Evolutionary conservation across 1,140 invertebrate species (phyloP).

Genomic region (Ceratitis capitata): DNA sequence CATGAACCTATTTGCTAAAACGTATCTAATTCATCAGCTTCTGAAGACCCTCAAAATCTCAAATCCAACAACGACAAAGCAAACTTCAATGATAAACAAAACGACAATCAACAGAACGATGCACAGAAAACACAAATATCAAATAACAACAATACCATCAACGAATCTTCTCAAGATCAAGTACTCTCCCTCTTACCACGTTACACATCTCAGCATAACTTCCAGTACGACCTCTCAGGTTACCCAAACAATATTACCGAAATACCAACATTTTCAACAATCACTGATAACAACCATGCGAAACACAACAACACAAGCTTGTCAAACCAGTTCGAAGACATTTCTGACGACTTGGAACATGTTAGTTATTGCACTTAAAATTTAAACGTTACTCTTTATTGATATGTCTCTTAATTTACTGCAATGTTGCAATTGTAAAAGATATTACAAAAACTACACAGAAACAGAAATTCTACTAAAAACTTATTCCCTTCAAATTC

Average conservation of each 20-base stretch:
- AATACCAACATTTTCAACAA: too few species aligned
- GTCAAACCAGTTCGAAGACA: too few species aligned
- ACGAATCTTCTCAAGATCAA: too few species aligned
- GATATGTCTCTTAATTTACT: background rate
- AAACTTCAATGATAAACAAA: background rate
- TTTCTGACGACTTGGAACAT: too few species aligned
- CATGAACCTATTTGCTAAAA: background rate
- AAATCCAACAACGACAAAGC: background rate
- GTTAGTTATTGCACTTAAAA: too few species aligned
- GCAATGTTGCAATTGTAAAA: background rate
- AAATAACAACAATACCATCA: too few species aligned
- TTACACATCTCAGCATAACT: too few species aligned
- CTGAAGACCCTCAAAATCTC: background rate
- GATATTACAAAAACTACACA: background rate
- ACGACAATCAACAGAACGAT: background rate
- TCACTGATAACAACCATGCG: too few species aligned
- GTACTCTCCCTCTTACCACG: too few species aligned
- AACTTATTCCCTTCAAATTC: background rate
- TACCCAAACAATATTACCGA: too few species aligned
- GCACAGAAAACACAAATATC: background rate
- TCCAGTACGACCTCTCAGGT: too few species aligned
- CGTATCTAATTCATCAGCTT: background rate
- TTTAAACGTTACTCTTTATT: background rate
- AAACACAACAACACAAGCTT: too few species aligned
- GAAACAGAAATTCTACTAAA: background rate